Evolutionary conservation across 2,888 invertebrate species (phyloP).

Genomic region (Epinotia nisella): DNA sequence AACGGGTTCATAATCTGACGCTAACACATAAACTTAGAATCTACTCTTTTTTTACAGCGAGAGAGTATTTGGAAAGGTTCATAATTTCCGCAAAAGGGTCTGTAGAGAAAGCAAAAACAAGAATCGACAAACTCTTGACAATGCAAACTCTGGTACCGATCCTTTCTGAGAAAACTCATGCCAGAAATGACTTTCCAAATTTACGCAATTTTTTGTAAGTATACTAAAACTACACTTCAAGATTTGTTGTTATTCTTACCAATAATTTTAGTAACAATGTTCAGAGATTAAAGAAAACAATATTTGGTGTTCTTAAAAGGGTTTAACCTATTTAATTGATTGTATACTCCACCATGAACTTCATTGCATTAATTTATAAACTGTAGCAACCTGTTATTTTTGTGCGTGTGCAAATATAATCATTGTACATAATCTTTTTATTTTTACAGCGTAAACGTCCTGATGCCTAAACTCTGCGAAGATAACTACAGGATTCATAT

Average conservation of each 20-base stretch:
- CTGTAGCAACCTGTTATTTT: too few species aligned
- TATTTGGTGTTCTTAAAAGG: too few species aligned
- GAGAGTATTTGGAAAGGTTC: conserved; percentile 60
- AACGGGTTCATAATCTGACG: background rate
- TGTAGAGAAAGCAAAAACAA: conserved; percentile 62
- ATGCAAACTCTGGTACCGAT: conserved; percentile 62
- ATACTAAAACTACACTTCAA: conserved; percentile 1
- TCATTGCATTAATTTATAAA: too few species aligned
- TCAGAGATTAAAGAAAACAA: too few species aligned
- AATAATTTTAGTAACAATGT: too few species aligned
- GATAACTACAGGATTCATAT: conserved; percentile 30
- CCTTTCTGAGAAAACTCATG: conserved; percentile 53
- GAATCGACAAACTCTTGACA: conserved; percentile 65
- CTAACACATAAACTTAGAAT: background rate
- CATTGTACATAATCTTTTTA: background rate
- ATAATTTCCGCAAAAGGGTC: conserved; percentile 62
- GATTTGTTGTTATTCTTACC: too few species aligned
- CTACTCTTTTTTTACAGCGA: conserved; percentile 53
- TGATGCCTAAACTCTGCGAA: conserved; percentile 2
- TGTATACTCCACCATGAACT: too few species aligned
- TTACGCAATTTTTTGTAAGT: conserved; percentile 58
- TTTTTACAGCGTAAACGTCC: conserved; percentile 1
- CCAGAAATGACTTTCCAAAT: conserved; percentile 52
- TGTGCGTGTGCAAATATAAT: too few species aligned
- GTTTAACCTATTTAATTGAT: too few species aligned